Evolutionary conservation across 2,888 invertebrate species (phyloP), one percentile per base, ranked within the genome.

Genomic region (Trichopoda pennipes): DNA sequence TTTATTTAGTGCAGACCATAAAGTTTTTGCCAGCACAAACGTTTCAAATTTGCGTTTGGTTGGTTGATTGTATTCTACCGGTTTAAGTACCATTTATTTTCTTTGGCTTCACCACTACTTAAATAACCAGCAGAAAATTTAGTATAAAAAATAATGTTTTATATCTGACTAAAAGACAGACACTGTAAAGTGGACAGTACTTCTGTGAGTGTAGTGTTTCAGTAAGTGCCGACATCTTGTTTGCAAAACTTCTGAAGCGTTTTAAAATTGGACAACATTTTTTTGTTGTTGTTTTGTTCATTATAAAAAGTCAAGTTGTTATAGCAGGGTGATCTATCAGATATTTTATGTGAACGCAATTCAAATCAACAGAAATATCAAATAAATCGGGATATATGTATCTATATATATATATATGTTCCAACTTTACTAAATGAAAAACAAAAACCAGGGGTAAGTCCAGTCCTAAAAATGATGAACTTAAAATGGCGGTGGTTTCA

Each of bases 1-100:
- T 47, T 61, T 68, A 61, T 72, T 32, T 56, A 78, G 42, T 78
- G 58, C 44, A 55, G 21, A 51, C 47, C 51, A 56, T 68, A 60
- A 47, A 51, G 14, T 66, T 70, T 75, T 63, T 32, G 19, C 51
- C 66, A 14, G 51, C 49, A 49, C 17, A 75, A 69, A 69, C 44
- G 56, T 42, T 64, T 69, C 44, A 60, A 66, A 23, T 55, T 64
- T 51, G 14, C 21, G n/a, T 35, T 64, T 55, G 21, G 58, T 51
- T 73, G 21, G 32, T 28, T 68, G 68, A 51, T 44, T 38, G 44
- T 17, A 47, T 66, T 72, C 32, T 60, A 21, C 32, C 2, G 14
- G 19, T 12, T 42, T 28, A 21, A 12, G n/a, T 28, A 21, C 14
- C 28, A 47, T n/a, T n/a, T n/a, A n/a, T 56, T 53, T 28, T 2